A percentile compares a stretch with the other conserved stretches of the same genome.
Evolutionary conservation across 2,888 invertebrate genomes (phyloP).

Genomic region (Trachelus troglodyta): DNA sequence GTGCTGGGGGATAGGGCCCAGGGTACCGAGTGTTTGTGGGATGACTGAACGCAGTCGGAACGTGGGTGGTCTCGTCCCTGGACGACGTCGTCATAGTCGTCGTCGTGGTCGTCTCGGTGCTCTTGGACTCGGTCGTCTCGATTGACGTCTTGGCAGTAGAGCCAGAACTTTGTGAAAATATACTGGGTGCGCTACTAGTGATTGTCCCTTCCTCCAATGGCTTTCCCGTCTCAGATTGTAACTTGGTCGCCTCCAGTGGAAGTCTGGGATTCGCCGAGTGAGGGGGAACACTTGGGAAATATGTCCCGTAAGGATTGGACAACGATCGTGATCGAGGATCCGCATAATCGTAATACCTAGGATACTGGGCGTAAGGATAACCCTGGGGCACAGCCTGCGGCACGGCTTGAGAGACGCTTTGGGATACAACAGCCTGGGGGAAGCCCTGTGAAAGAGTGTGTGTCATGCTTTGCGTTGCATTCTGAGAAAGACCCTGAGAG

Average conservation of each 20-base stretch:
- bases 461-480: neutral
- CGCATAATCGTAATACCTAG: constrained; percentile 54
- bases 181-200: neutral
- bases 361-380: constrained; percentile 62
- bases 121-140: constrained; percentile 33
- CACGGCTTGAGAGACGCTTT: constrained; percentile 28
- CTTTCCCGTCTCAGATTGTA: constrained; percentile 34
- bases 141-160: constrained; percentile 38
- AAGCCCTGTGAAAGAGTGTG: neutral
- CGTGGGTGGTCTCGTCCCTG: constrained; percentile 53
- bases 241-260: constrained; percentile 36
- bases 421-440: neutral
- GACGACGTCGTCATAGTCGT: constrained; percentile 33
- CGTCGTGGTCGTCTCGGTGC: constrained; percentile 35
- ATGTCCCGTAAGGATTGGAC: constrained; percentile 56
- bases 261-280: constrained; percentile 43
- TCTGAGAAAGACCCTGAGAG: neutral
- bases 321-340: constrained; percentile 58
- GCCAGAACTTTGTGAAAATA: constrained; percentile 41
- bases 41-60: constrained; percentile 61
- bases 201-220: constrained; percentile 23
- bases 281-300: constrained; percentile 53
- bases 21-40: constrained; percentile 57
- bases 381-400: constrained; percentile 40
- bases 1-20: constrained; percentile 59